Percentiles rank a stretch among this genome's conserved stretches.
phyloP scores from a whole-genome alignment of 2,888 invertebrate species.

The Diarsia dahlii region DNA sequence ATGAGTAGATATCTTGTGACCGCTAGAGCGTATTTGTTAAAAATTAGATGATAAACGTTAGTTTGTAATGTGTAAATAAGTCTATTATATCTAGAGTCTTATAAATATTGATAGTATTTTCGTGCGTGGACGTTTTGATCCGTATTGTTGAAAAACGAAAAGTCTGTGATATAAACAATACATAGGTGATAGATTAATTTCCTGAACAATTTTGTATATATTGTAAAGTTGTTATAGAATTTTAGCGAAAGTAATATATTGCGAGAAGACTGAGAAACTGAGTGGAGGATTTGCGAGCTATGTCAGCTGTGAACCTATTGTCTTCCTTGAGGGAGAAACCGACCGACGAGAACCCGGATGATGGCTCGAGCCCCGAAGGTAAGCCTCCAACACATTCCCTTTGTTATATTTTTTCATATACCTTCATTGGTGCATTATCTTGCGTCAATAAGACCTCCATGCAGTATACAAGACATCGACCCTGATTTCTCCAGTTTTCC shows the following conservation, averaged over 20 bases:
- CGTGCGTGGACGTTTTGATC: slow-evolving; percentile 91
- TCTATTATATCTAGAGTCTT: slow-evolving; percentile 89
- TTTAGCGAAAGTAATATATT: slow-evolving; percentile 89
- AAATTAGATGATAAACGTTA: slow-evolving; percentile 89
- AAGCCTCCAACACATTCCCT: slow-evolving; percentile 58
- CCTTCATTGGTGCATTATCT: slow-evolving; percentile 39
- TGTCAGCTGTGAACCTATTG: slow-evolving; percentile 90
- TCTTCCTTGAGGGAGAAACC: slow-evolving; percentile 89
- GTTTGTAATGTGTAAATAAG: slow-evolving; percentile 90
- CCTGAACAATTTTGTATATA: slow-evolving; percentile 90
- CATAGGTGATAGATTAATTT: slow-evolving; percentile 89
- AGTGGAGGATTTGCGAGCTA: slow-evolving; percentile 86
- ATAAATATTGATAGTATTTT: slow-evolving; percentile 90
- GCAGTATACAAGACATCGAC: slow-evolving; percentile 66
- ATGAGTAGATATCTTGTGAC: slow-evolving; percentile 88
- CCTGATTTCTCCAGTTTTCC: slow-evolving; percentile 58
- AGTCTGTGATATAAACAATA: slow-evolving; percentile 92
- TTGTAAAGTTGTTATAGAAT: slow-evolving; percentile 89
- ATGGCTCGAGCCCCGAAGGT: slow-evolving; percentile 87
- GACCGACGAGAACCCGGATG: slow-evolving; percentile 84
- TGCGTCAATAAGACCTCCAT: slow-evolving; percentile 29
- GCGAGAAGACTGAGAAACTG: slow-evolving; percentile 89
- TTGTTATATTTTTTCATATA: slow-evolving; percentile 24
- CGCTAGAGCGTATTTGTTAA: slow-evolving; percentile 90
- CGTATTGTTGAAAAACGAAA: slow-evolving; percentile 91